Conservation (phyloP, 1,140 invertebrate species). For the Bactericera cockerelli region DNA sequence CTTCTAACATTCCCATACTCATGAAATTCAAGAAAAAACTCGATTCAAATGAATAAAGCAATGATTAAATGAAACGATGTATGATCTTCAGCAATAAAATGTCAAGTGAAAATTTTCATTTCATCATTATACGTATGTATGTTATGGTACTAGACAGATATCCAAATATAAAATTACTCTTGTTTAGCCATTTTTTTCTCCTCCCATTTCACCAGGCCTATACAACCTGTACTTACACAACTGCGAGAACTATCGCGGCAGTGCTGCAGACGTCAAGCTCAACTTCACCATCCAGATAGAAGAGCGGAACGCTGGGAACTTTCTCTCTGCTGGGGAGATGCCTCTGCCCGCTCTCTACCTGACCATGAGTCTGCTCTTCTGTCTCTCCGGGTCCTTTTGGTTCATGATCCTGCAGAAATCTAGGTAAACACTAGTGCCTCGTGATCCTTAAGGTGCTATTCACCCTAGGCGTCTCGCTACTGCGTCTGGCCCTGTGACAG, state of each 20-base stretch:
- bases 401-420: slow-evolving; percentile 73
- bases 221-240: slow-evolving; percentile 95
- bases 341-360: slow-evolving; percentile 84
- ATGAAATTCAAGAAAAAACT: no score
- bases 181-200: not conserved
- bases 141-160: not conserved
- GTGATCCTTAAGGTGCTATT: no score
- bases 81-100: no score
- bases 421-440: no score
- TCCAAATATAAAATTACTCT: not conserved
- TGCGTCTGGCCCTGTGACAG: no score
- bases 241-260: slow-evolving; percentile 56
- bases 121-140: no score
- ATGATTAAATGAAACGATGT: no score
- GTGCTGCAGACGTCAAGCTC: slow-evolving; percentile 46
- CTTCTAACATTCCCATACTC: no score
- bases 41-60: no score
- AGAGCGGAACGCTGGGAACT: slow-evolving; percentile 74
- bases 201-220: slow-evolving; percentile 33
- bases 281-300: slow-evolving; percentile 59
- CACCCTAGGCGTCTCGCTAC: no score
- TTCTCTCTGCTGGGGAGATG: slow-evolving; percentile 93
- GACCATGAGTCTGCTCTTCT: slow-evolving; percentile 79
- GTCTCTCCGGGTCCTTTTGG: slow-evolving; percentile 81
- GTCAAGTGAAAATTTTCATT: no score